phyloP scores from a whole-genome alignment of 2,888 invertebrate genomes.

The Carterocephalus palaemon region DNA sequence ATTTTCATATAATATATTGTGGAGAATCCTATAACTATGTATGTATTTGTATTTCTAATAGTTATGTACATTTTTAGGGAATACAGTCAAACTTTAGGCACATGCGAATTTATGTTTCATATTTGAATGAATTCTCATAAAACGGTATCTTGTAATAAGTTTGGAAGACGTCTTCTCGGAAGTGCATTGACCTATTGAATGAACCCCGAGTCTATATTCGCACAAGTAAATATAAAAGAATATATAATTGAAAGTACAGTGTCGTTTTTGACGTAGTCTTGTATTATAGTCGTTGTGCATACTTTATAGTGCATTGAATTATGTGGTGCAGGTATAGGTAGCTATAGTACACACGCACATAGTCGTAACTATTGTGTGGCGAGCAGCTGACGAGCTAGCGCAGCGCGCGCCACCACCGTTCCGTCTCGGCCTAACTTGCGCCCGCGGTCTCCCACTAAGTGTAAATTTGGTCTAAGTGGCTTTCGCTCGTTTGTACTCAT shows the following conservation, averaged over 20 bases:
- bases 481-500: constrained; percentile 73
- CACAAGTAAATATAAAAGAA: constrained; percentile 25
- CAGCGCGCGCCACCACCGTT: constrained; percentile 40
- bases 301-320: constrained; percentile 16
- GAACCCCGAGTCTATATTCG: constrained; percentile 47
- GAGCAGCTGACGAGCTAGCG: constrained; percentile 63
- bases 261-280: constrained; percentile 14
- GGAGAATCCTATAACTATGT: too few species aligned
- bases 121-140: constrained; percentile 54
- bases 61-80: too few species aligned
- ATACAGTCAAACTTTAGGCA: too few species aligned
- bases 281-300: constrained; percentile 12
- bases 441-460: constrained; percentile 74
- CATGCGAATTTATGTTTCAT: too few species aligned
- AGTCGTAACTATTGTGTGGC: constrained; percentile 43
- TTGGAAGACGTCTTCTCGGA: constrained; percentile 68
- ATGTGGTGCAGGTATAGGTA: constrained; percentile 15
- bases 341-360: constrained; percentile 18
- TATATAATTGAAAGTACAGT: constrained; percentile 21
- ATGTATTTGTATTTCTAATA: too few species aligned
- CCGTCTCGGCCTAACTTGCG: constrained; percentile 48
- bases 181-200: constrained; percentile 77
- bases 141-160: constrained; percentile 64
- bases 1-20: too few species aligned
- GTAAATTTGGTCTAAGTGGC: constrained; percentile 77